Evolutionary conservation across 2,113 vertebrate genomes (phyloP).

Genomic region (Gobiocypris rarus): DNA sequence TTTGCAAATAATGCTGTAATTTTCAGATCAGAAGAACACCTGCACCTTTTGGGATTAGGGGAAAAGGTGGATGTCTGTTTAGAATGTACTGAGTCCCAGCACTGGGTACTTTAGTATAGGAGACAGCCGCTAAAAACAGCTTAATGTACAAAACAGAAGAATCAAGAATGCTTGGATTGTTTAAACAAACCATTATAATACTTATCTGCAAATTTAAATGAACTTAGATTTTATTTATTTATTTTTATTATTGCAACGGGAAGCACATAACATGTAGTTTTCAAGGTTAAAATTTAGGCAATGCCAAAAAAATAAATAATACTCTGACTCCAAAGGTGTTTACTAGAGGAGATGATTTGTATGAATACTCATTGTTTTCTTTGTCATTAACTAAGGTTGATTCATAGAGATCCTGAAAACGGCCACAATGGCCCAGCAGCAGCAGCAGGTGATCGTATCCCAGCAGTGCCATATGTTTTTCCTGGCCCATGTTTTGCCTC

Average conservation of each 20-base stretch:
- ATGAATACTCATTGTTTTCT: constrained; percentile 64
- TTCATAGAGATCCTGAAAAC: constrained; percentile 69
- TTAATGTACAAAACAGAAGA: background rate
- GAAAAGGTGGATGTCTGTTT: constrained; percentile 48
- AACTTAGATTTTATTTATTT: background rate
- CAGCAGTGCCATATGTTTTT: constrained; percentile 76
- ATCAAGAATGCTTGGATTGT: background rate
- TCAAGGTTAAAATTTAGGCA: background rate
- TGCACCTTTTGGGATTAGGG: constrained; percentile 56
- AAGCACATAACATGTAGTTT: background rate
- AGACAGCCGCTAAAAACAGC: constrained; percentile 20
- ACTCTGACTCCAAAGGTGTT: background rate
- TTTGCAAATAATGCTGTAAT: constrained; percentile 60
- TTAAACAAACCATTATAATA: constrained; percentile 11
- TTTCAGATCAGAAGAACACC: constrained; percentile 59
- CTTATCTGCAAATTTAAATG: background rate
- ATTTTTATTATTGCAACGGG: background rate
- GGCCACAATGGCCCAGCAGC: constrained; percentile 60
- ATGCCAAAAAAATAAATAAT: background rate
- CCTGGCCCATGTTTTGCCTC: constrained; percentile 68
- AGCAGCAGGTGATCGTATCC: constrained; percentile 70
- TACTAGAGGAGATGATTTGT: constrained; percentile 45
- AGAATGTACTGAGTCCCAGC: constrained; percentile 45
- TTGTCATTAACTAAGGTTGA: constrained; percentile 74
- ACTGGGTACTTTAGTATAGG: constrained; percentile 2